Percentiles rank a stretch among this genome's conserved stretches.
Evolutionary conservation across 1,140 invertebrate genomes (phyloP).

Genomic region (Seison nebaliae): DNA sequence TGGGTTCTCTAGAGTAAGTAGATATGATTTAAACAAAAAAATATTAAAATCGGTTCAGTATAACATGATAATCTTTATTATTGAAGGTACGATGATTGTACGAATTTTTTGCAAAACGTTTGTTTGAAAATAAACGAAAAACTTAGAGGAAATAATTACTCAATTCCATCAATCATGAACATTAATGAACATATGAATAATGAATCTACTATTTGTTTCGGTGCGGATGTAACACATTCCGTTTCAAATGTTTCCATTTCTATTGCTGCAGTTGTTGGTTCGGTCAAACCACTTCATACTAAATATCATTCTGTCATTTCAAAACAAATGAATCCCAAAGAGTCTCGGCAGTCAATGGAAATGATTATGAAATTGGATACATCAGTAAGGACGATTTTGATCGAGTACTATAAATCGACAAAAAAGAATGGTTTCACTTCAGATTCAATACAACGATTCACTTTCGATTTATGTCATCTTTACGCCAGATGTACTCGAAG

Average conservation of each 20-base stretch:
- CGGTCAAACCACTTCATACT: background rate
- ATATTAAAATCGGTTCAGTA: too few relatives aligned
- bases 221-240: constrained; percentile 94
- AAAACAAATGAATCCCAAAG: background rate
- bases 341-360: background rate
- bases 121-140: too few relatives aligned
- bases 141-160: too few relatives aligned
- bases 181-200: constrained; percentile 54
- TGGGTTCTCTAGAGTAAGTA: too few relatives aligned
- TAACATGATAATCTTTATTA: too few relatives aligned
- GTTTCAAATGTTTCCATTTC: constrained; percentile 77
- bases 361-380: constrained; percentile 10
- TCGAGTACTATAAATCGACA: background rate
- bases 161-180: too few relatives aligned
- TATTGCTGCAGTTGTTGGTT: constrained; percentile 49
- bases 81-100: too few relatives aligned
- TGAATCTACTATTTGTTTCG: constrained; percentile 94
- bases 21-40: too few relatives aligned
- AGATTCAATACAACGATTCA: constrained; percentile 30
- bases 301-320: background rate
- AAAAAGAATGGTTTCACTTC: constrained; percentile 3
- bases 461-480: constrained; percentile 60
- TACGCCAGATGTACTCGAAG: constrained; percentile 56
- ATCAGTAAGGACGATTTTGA: constrained; percentile 2
- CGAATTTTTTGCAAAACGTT: too few relatives aligned